phyloP scores from a whole-genome alignment of 2,888 invertebrate genomes.

The Sesia apiformis region DNA sequence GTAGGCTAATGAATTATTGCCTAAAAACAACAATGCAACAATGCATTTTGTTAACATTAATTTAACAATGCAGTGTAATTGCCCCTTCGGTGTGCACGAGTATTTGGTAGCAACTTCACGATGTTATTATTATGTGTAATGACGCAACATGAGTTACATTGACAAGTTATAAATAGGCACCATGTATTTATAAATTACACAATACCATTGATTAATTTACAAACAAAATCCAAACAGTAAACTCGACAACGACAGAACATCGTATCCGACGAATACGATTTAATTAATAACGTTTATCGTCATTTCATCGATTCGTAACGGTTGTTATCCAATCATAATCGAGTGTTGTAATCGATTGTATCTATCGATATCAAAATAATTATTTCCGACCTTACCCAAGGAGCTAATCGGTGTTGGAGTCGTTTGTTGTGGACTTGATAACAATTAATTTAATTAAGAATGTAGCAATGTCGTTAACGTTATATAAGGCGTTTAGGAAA shows the following conservation, averaged over 20 bases:
- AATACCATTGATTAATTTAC: no score
- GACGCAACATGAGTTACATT: no score
- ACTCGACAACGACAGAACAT: conserved; percentile 7
- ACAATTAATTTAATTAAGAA: conserved; percentile 57
- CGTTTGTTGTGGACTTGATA: conserved; percentile 25
- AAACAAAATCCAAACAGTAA: background rate
- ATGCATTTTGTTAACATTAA: no score
- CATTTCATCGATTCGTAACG: conserved; percentile 49
- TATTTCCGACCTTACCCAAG: conserved; percentile 62
- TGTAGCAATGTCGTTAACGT: conserved; percentile 30
- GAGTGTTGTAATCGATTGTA: conserved; percentile 53
- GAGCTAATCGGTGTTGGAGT: conserved; percentile 50
- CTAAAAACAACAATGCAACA: no score
- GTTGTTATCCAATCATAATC: conserved; percentile 50
- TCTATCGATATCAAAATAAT: conserved; percentile 48
- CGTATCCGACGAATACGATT: conserved; percentile 1
- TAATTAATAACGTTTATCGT: conserved; percentile 20
- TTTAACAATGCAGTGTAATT: no score
- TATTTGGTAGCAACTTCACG: no score
- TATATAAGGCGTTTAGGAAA: conserved; percentile 11
- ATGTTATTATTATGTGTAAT: no score
- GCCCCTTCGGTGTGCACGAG: no score
- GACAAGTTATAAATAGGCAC: no score
- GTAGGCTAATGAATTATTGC: no score
- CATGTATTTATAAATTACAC: no score